Evolutionary conservation across 2,888 invertebrate genomes (phyloP).

Genomic region (Latheticus oryzae): DNA sequence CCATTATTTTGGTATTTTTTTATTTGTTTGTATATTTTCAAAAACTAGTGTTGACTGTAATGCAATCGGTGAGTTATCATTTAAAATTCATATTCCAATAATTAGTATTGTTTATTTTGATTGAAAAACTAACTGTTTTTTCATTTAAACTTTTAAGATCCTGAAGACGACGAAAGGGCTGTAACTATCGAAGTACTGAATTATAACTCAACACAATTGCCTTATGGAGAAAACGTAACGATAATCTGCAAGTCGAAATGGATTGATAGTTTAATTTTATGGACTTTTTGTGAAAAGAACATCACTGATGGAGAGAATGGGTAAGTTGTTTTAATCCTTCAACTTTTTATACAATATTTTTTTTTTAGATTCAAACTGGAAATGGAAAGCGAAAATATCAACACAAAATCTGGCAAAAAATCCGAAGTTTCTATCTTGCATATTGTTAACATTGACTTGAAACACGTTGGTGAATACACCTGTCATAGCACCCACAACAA

Average conservation of each 20-base stretch:
- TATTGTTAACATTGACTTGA: constrained; percentile 68
- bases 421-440: constrained; percentile 67
- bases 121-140: too few relatives aligned
- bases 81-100: neutral
- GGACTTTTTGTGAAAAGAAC: constrained; percentile 71
- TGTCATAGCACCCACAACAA: constrained; percentile 65
- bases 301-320: constrained; percentile 67
- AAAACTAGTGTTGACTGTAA: constrained; percentile 53
- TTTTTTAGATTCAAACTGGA: constrained; percentile 60
- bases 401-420: constrained; percentile 62
- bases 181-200: constrained; percentile 61
- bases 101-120: neutral
- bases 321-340: constrained; percentile 56
- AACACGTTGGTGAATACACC: constrained; percentile 72
- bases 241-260: constrained; percentile 69
- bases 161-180: constrained; percentile 53
- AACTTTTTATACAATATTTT: constrained; percentile 1
- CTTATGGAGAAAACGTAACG: constrained; percentile 67
- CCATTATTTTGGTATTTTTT: constrained; percentile 60
- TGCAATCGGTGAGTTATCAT: constrained; percentile 58
- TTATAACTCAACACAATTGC: constrained; percentile 58
- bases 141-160: constrained; percentile 43
- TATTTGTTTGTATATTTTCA: constrained; percentile 57
- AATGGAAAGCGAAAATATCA: constrained; percentile 63
- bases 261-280: constrained; percentile 68